Base-by-base conservation (phyloP, 2,113 vertebrate species). In the Callorhinus ursinus region DNA sequence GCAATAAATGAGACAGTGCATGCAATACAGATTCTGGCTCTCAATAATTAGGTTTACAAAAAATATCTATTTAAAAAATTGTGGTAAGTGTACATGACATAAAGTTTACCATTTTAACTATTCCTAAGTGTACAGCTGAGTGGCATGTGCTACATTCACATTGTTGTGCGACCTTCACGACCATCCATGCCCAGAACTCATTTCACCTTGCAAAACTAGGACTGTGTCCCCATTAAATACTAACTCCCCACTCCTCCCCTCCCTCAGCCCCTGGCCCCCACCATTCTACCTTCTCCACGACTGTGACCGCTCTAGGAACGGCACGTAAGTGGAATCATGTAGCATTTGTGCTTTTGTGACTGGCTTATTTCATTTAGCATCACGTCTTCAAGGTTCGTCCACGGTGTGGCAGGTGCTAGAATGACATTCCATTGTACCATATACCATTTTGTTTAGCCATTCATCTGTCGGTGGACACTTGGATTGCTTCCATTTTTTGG, bases 1-100 rank as follows among this genome's bases (percentile, higher is more conserved):
- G 42, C 55, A 42, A 49, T 1, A 36, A 93, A 49, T 11, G 19
- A 90, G n/a, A 76, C 0, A 18, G 24, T 5, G 33, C 16, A 6
- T 3, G 53, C 69, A 24, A 15, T 39, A n/a, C 8, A 19, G 51
- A 61, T 18, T 76, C 77, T 42, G 18, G 83, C 5, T 9, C 39
- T 31, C 6, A 13, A 46, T 15, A 59, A 36, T 63, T 36, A 26
- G 2, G 6, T 8, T 46, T 8, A 46, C 46, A 69, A 33, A 83
- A 77, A 84, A 91, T 36, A 94, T 46, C 24, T 33, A 65, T 53
- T 81, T 67, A 31, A 82, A 46, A 53, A 71, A 49, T 63, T 22
- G 18, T 67, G 65, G 53, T 46, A 65, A 83, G 81, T 21, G 42
- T 53, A 46, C 13, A 46, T 36, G 31, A 79, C 51, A 49, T 13